A percentile compares a stretch with the other conserved stretches of the same genome.
Evolutionary conservation across 2,113 vertebrate genomes (phyloP).

Genomic region (Numenius arquata): DNA sequence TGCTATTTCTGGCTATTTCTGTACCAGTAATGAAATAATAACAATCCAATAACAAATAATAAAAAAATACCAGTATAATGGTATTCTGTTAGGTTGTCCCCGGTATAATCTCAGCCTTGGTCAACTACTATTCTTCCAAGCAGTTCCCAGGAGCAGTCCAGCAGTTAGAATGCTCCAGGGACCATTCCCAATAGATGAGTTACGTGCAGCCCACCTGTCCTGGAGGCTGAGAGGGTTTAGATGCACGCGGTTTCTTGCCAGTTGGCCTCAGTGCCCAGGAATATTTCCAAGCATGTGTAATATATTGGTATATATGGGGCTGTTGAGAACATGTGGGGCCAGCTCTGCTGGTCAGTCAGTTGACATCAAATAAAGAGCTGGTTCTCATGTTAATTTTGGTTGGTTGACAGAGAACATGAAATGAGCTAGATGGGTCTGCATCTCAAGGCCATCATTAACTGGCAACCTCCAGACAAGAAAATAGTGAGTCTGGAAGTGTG

Average conservation of each 20-base stretch:
- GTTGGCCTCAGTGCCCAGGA: background rate
- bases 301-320: background rate
- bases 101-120: background rate
- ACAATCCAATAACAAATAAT: background rate
- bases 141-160: background rate
- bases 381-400: background rate
- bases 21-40: background rate
- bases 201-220: background rate
- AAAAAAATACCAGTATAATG: background rate
- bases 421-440: background rate
- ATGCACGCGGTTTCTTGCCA: background rate
- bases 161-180: background rate
- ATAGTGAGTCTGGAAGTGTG: background rate
- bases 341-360: background rate
- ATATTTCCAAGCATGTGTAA: background rate
- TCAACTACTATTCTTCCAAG: background rate
- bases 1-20: constrained; percentile 8
- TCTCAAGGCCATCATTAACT: background rate
- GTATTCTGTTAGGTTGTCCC: background rate
- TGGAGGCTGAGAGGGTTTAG: background rate
- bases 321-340: background rate
- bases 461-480: background rate
- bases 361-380: background rate
- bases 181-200: background rate
- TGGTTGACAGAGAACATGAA: background rate